phyloP scores from a whole-genome alignment of 2,888 invertebrate genomes.

The Stenoptilia bipunctidactyla region DNA sequence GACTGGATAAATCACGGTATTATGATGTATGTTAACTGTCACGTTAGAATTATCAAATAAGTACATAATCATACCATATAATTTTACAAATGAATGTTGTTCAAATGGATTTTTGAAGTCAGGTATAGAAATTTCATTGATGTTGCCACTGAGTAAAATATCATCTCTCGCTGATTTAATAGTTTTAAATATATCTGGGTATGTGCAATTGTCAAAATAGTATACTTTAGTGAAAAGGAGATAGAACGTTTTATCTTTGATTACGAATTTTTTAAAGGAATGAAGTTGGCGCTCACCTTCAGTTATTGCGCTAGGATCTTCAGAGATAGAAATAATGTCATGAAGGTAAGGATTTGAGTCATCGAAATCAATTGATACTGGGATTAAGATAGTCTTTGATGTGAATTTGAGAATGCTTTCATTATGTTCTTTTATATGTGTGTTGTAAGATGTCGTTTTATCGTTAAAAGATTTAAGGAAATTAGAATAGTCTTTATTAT shows the following conservation, averaged over 20 bases:
- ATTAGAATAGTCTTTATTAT: no score
- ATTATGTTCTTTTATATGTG: slow-evolving; percentile 14
- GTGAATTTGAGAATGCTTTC: slow-evolving; percentile 10
- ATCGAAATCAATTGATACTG: slow-evolving; percentile 20
- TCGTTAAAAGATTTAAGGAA: slow-evolving; percentile 6
- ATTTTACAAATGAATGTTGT: slow-evolving; percentile 2
- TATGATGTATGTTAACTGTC: not conserved
- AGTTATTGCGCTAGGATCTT: slow-evolving; percentile 2
- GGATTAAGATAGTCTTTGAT: slow-evolving; percentile 12
- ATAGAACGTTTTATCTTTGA: slow-evolving; percentile 5
- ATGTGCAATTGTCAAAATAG: slow-evolving; percentile 5
- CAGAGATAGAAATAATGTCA: slow-evolving; percentile 11
- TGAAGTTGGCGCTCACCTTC: not conserved
- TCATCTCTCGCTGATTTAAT: not conserved
- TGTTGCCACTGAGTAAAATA: not conserved
- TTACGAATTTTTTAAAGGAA: not conserved
- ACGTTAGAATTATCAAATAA: not conserved
- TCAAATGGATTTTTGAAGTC: slow-evolving; percentile 3
- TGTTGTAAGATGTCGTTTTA: slow-evolving; percentile 9
- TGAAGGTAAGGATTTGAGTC: slow-evolving; percentile 19
- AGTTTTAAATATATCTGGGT: slow-evolving; percentile 1
- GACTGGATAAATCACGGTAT: not conserved
- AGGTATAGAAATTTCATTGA: not conserved
- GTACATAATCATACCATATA: slow-evolving; percentile 5
- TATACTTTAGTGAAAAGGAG: slow-evolving; percentile 12